phyloP scores from a whole-genome alignment of 2,797 vertebrate genomes.

The Sitta carolinensis region DNA sequence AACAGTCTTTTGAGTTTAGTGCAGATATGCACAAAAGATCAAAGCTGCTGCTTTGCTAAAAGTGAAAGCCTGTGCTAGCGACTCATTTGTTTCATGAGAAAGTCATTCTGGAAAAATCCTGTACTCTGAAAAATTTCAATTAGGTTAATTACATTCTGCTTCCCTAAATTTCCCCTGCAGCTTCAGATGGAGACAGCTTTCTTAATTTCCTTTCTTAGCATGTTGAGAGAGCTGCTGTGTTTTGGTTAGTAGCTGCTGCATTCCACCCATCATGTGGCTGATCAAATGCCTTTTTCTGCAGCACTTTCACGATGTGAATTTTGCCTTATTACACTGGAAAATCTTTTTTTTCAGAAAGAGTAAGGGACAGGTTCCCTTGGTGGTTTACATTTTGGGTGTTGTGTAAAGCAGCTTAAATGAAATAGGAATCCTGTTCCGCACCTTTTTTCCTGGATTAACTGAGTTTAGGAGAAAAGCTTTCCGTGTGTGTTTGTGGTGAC shows the following conservation, averaged over 20 bases:
- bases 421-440: background rate
- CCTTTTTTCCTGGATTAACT: background rate
- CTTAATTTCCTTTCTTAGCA: constrained; percentile 38
- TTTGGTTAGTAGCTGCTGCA: constrained; percentile 8
- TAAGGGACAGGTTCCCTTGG: background rate
- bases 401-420: background rate
- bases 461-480: background rate
- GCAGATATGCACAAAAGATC: background rate
- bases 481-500: accelerated
- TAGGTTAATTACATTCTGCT: constrained; percentile 40
- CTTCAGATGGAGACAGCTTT: constrained; percentile 3
- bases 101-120: constrained; percentile 14
- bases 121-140: constrained; percentile 13
- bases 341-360: background rate
- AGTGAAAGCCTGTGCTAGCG: background rate
- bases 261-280: background rate
- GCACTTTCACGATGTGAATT: background rate
- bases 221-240: background rate
- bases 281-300: constrained; percentile 4
- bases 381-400: background rate
- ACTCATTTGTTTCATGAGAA: constrained; percentile 22
- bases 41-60: background rate
- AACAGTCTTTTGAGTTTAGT: background rate
- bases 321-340: background rate
- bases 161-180: background rate